phyloP scores from a whole-genome alignment of 2,888 invertebrate species.

The Rotaria magnacalcarata region DNA sequence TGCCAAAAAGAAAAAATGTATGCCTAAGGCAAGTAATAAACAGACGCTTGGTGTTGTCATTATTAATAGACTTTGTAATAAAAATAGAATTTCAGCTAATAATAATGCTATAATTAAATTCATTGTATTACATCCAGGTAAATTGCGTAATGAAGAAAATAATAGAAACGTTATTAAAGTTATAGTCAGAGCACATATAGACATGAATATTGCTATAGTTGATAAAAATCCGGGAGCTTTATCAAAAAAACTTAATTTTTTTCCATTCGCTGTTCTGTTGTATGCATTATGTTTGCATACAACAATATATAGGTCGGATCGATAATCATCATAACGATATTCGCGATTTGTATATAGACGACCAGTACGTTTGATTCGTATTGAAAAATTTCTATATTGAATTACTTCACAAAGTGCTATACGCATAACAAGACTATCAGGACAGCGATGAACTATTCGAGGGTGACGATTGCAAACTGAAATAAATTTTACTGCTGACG shows the following conservation, averaged over 20 bases:
- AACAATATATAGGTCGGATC: constrained; percentile 41
- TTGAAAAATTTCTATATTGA: neutral
- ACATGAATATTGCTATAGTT: constrained; percentile 23
- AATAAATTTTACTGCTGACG: constrained; percentile 25
- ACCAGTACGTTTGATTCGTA: neutral
- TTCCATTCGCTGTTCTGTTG: neutral
- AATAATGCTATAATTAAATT: constrained; percentile 55
- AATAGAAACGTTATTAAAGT: constrained; percentile 42
- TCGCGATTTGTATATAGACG: constrained; percentile 41
- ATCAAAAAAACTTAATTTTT: neutral
- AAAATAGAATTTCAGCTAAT: constrained; percentile 54
- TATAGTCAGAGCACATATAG: constrained; percentile 35
- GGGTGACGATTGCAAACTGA: constrained; percentile 42
- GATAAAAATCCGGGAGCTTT: constrained; percentile 38
- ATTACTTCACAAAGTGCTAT: neutral
- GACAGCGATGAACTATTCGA: constrained; percentile 21
- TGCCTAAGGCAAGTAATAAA: constrained; percentile 64
- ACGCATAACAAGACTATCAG: constrained; percentile 8
- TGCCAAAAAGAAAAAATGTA: constrained; percentile 67
- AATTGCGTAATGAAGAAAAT: constrained; percentile 39
- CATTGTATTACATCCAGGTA: constrained; percentile 52
- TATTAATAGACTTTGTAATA: constrained; percentile 50
- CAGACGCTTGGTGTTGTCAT: constrained; percentile 50
- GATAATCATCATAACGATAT: constrained; percentile 39
- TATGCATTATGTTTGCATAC: constrained; percentile 38